These are phyloP conservation scores for Heteropelma amictum DNA, from an alignment of 2,888 invertebrate genomes.

Conservation along the genomic window DNA sequence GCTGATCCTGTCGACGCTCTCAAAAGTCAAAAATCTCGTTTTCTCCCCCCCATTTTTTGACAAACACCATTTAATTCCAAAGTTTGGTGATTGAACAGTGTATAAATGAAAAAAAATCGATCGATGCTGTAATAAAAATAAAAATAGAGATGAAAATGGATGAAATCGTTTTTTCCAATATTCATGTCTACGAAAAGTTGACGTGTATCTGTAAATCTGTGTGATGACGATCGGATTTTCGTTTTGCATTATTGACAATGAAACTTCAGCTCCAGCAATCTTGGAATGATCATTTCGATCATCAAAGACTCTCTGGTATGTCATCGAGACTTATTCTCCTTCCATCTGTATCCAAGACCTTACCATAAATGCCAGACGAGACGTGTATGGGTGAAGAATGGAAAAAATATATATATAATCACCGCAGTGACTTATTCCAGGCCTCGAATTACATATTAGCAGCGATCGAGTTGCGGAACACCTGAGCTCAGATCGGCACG, in stretches of 20 bases:
- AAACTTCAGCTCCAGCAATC: too few species aligned
- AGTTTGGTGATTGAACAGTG: too few species aligned
- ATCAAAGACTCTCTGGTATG: not conserved
- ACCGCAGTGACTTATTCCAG: constrained; percentile 27
- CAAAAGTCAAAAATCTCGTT: not conserved
- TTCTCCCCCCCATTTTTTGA: not conserved
- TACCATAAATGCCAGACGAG: constrained; percentile 48
- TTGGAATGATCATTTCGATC: too few species aligned
- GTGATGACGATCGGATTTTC: too few species aligned
- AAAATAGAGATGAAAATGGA: not conserved
- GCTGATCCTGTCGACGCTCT: too few species aligned
- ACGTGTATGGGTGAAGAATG: not conserved
- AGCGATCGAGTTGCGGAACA: constrained; percentile 43
- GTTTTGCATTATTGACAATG: too few species aligned
- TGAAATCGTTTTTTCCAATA: not conserved
- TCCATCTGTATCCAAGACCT: not conserved
- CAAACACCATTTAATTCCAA: too few species aligned
- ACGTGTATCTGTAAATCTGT: too few species aligned
- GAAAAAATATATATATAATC: constrained; percentile 9
- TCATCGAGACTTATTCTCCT: not conserved
- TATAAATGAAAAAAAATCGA: not conserved
- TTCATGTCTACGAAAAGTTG: not conserved
- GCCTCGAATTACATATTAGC: constrained; percentile 49
- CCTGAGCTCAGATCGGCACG: constrained; percentile 28
- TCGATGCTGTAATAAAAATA: not conserved